Evolutionary conservation across 1,140 invertebrate genomes (phyloP), one percentile per base, ranked within the genome.

Genomic region (Drosophila burlai): DNA sequence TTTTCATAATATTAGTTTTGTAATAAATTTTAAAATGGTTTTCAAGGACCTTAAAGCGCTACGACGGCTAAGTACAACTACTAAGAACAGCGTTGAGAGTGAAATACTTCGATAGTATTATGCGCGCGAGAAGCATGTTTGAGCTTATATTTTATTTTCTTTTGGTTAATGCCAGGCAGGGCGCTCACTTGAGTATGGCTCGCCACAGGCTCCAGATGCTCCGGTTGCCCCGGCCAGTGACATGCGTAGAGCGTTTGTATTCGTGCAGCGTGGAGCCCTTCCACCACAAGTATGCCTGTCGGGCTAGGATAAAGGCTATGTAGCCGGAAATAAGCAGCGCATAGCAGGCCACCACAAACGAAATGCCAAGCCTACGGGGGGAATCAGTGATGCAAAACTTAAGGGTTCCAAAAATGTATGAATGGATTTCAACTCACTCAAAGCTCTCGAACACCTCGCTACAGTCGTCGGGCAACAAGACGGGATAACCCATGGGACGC

Each of bases 401-500:
- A 0, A 38, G 10, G n/a, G 18, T 15, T 21, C 0, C 4, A 16
- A 2, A 16, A 6, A 16, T 2, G 3, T 0, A 3, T 52, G 24
- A 21, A 38, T 5, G 0, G 4, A 5, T 50, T 50, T 6, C 31
- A 13, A 52, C 93, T 93, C 54, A 93, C 93, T 92, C 80, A 62
- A 84, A 93, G 52, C 93, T 84, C 71, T 93, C 83, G 15, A 93
- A 93, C 4, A 93, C 93, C 61, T 94, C 93, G 64, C 86, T 94
- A 60, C 94, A 94, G 71, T 94, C 94, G 71, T 94, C 94, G 24
- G 94, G 94, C 43, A 94, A 55, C 38, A 94, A 83, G 3, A 94
- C 64, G 0, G 85, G 84, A 31, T 92, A 76, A 4, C 91, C 83
- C 31, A 85, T 29, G 2, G 92, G 46, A 9, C 91, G 85, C 64